Evolutionary conservation across 2,888 invertebrate species (phyloP).

Genomic region (Phlogophora meticulosa): DNA sequence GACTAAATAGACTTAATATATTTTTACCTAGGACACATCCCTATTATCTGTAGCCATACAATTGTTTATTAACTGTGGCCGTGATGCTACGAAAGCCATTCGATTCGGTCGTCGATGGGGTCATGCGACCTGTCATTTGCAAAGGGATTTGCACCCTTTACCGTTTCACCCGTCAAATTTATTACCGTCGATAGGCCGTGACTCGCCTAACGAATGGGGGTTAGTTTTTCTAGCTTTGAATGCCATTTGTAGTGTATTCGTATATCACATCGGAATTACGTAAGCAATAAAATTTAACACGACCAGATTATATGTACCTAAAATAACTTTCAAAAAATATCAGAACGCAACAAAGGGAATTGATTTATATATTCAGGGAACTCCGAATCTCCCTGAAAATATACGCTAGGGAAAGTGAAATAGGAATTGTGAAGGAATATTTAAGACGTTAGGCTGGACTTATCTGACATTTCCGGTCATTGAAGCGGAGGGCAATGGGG

Average conservation of each 20-base stretch:
- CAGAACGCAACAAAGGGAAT: conserved; percentile 69
- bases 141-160: conserved; percentile 83
- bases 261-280: conserved; percentile 63
- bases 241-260: conserved; percentile 46
- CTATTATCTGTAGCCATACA: too few relatives aligned
- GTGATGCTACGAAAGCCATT: conserved; percentile 57
- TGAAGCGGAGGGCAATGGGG: conserved; percentile 76
- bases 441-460: conserved; percentile 78
- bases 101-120: conserved; percentile 70
- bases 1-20: too few relatives aligned
- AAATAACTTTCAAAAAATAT: conserved; percentile 68
- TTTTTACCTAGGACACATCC: too few relatives aligned
- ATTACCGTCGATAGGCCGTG: conserved; percentile 74
- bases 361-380: conserved; percentile 74
- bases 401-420: conserved; percentile 69
- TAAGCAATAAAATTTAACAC: conserved; percentile 60
- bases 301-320: conserved; percentile 61
- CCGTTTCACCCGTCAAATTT: conserved; percentile 83
- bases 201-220: conserved; percentile 72
- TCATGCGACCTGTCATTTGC: conserved; percentile 85
- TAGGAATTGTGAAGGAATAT: conserved; percentile 76
- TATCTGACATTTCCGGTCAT: conserved; percentile 85
- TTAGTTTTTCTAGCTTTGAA: conserved; percentile 68
- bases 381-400: too few relatives aligned
- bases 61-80: conserved; percentile 67